Evolutionary conservation across 2,113 vertebrate species (phyloP).

Genomic region (Capreolus pygargus): DNA sequence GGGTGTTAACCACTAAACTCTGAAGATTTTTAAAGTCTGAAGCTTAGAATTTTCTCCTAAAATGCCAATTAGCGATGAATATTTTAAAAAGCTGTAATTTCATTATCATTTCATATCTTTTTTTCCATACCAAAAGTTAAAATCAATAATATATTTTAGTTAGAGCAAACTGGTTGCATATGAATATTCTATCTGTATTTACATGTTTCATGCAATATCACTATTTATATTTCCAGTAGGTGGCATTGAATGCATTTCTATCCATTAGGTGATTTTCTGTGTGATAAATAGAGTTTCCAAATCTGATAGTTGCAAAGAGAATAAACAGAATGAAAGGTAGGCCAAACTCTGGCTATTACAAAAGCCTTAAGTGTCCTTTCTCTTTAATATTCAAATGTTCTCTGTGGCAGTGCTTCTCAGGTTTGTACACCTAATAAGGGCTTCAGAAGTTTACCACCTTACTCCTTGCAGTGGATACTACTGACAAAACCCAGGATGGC

Average conservation of each 20-base stretch:
- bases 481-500: background rate
- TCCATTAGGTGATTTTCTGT: background rate
- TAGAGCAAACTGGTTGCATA: background rate
- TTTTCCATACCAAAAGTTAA: background rate
- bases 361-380: background rate
- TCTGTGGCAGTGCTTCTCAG: background rate
- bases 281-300: background rate
- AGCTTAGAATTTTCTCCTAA: conserved; percentile 6
- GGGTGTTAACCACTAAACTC: background rate
- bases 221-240: background rate
- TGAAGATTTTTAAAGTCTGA: background rate
- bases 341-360: background rate
- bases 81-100: background rate
- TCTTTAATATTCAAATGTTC: background rate
- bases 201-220: background rate
- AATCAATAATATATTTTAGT: background rate
- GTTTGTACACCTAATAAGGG: background rate
- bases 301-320: background rate
- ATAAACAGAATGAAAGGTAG: background rate
- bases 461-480: background rate
- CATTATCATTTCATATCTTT: background rate
- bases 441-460: background rate
- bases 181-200: background rate
- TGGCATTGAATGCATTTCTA: background rate
- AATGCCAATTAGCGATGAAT: background rate